Conservation (phyloP, 30 jellyfish, hydroid and myxozoan species). For the Aurelia coerulea region DNA sequence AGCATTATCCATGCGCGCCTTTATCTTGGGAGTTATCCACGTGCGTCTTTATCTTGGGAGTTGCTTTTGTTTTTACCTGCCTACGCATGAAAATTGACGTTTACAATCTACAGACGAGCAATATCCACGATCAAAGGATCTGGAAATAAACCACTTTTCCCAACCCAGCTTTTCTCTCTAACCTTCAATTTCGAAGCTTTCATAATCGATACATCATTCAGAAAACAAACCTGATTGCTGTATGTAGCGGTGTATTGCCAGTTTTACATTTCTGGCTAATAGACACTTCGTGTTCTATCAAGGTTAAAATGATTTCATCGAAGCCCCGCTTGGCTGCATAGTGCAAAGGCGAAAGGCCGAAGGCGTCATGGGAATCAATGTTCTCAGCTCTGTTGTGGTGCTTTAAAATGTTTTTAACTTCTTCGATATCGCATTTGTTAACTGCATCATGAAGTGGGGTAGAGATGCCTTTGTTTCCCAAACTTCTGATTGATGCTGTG, state of each 20-base stretch:
- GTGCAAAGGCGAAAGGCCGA: conserved; percentile 54
- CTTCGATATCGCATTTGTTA: conserved; percentile 16
- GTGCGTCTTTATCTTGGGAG: no score
- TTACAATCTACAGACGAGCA: no score
- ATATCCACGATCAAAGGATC: no score
- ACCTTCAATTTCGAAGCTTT: not conserved
- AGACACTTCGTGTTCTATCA: conserved; percentile 35
- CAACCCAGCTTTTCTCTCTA: no score
- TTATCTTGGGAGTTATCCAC: no score
- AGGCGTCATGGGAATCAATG: conserved; percentile 12
- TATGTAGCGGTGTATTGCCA: conserved; percentile 42
- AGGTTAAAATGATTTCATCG: not conserved
- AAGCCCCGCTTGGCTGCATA: conserved; percentile 34
- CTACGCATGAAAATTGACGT: no score
- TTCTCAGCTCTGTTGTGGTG: conserved; percentile 10
- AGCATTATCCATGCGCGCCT: no score
- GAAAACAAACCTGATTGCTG: conserved; percentile 36
- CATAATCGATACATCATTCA: not conserved
- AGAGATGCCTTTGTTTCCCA: conserved; percentile 8
- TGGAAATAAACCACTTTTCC: no score
- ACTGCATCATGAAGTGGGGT: conserved; percentile 60
- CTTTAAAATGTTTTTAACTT: conserved; percentile 2
- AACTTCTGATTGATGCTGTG: conserved; percentile 24
- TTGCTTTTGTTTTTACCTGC: no score
- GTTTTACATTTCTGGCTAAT: conserved; percentile 7